These are phyloP conservation scores for Osmerus mordax DNA, from an alignment of 2,113 vertebrate genomes.

Conservation along the genomic window DNA sequence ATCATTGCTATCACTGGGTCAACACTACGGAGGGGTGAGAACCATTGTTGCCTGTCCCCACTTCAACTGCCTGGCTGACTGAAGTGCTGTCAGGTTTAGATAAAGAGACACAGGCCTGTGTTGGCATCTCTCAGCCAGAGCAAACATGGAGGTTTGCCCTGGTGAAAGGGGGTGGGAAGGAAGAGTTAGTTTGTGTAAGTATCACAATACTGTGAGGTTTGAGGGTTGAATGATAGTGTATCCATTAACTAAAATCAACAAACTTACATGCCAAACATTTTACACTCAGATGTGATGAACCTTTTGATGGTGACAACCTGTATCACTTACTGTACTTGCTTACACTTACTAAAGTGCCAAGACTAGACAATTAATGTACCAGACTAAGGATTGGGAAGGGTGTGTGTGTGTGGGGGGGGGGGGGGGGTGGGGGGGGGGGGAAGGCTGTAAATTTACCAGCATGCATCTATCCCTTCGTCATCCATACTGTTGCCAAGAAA, in stretches of 20 bases:
- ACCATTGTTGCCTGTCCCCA: slow-evolving; percentile 35
- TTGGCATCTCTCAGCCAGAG: slow-evolving; percentile 35
- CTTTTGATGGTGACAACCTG: no score
- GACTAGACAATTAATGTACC: background rate
- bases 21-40: slow-evolving; percentile 25
- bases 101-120: slow-evolving; percentile 33
- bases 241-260: no score
- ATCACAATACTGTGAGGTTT: slow-evolving; percentile 14
- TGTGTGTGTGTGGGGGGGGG: slow-evolving; percentile 9
- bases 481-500: slow-evolving; percentile 55
- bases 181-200: slow-evolving; percentile 30
- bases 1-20: slow-evolving; percentile 46
- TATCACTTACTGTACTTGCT: no score
- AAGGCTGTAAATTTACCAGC: slow-evolving; percentile 50
- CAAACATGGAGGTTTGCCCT: slow-evolving; percentile 25
- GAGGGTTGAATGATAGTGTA: background rate
- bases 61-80: slow-evolving; percentile 11
- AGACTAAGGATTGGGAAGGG: background rate
- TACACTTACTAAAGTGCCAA: no score
- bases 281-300: no score
- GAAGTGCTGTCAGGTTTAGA: slow-evolving; percentile 38
- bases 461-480: slow-evolving; percentile 56
- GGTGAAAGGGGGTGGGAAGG: slow-evolving; percentile 12
- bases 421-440: background rate
- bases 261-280: no score